Evolutionary conservation across 1,140 invertebrate genomes (phyloP), one percentile per base, ranked within the genome.

Genomic region (Aphaenogaster ashmeadi): DNA sequence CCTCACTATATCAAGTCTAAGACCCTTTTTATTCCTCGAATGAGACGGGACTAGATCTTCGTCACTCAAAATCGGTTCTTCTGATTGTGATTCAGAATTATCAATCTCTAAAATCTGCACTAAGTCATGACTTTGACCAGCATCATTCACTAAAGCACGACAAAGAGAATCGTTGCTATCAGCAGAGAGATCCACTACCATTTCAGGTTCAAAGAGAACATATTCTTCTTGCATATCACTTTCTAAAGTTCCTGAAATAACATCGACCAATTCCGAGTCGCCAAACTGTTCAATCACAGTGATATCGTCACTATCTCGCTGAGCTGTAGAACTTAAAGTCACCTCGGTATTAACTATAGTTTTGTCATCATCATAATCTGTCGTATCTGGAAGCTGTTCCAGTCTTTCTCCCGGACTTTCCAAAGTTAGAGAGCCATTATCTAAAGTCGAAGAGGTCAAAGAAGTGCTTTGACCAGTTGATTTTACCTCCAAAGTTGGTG

Each of bases 301-400:
- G n/a, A 97, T 96, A 86, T 97, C 96, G 36, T 96, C 96, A 38
- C 93, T 95, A 88, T 97, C 96, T 13, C 95, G 94, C 87, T 96
- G 96, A 1, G 96, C 96, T 0, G 96, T 96, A 0, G 96, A 96
- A 90, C 96, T 96, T 27, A 97, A 88, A 0, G 96, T 96, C 0
- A 97, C 96, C 89, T 97, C 96, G 0, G 96, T 96, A 67, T 96
- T 96, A 1, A 97, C 95, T 4, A 97, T 96, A 13, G 95, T 96
- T 87, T 96, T 96, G 84, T 96, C 96, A 87, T 96, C 96, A 84
- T 96, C 96, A 79, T 96, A 97, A 92, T 97, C 96, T n/a, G 96
- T 95, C 0, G 96, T 96, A 62, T 96, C 96, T 11, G 95, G 92
- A 38, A 95, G 94, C 0, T 93, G 86, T 13, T 95, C 94, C 21